A percentile compares a stretch with the other conserved stretches of the same genome.
These are phyloP conservation scores for Hesperophylax magnus DNA, from an alignment of 1,140 invertebrate species.

Conservation along the genomic window DNA sequence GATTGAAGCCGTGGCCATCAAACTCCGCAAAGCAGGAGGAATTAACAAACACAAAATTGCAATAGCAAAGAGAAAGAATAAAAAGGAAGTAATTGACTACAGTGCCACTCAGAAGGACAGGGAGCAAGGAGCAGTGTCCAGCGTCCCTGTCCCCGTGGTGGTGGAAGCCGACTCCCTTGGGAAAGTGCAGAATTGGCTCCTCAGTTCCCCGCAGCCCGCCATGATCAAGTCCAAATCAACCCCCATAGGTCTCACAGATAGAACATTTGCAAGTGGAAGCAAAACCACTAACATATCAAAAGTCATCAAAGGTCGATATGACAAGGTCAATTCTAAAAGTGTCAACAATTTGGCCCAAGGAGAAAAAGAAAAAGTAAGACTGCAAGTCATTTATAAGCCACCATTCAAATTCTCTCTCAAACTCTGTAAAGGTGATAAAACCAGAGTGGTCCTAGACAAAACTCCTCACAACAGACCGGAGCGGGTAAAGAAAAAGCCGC, in stretches of 20 bases:
- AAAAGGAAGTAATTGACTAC: slow-evolving; percentile 86
- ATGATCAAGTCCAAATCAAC: slow-evolving; percentile 82
- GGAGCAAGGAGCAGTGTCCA: slow-evolving; percentile 59
- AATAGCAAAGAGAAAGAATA: slow-evolving; percentile 59
- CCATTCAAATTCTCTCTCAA: slow-evolving; percentile 88
- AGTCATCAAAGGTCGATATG: slow-evolving; percentile 28
- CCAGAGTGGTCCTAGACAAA: slow-evolving; percentile 69
- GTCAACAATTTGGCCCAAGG: slow-evolving; percentile 69
- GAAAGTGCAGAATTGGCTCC: slow-evolving; percentile 88
- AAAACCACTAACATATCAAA: slow-evolving; percentile 61
- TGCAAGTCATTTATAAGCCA: slow-evolving; percentile 89
- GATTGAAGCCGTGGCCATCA: slow-evolving; percentile 54
- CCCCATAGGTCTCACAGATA: slow-evolving; percentile 74
- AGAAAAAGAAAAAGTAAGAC: slow-evolving; percentile 77
- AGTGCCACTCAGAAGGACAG: slow-evolving; percentile 75
- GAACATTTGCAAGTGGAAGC: slow-evolving; percentile 61
- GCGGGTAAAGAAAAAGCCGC: slow-evolving; percentile 63
- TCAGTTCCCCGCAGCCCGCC: slow-evolving; percentile 77
- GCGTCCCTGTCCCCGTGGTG: slow-evolving; percentile 54
- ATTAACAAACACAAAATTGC: slow-evolving; percentile 54
- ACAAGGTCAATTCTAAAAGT: slow-evolving; percentile 66
- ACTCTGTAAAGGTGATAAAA: slow-evolving; percentile 77
- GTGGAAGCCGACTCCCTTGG: slow-evolving; percentile 79
- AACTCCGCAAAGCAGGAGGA: slow-evolving; percentile 52
- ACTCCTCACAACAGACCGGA: slow-evolving; percentile 67